Evolutionary conservation across 2,113 vertebrate species (phyloP).

Genomic region (Sinocyclocheilus anshuiensis): DNA sequence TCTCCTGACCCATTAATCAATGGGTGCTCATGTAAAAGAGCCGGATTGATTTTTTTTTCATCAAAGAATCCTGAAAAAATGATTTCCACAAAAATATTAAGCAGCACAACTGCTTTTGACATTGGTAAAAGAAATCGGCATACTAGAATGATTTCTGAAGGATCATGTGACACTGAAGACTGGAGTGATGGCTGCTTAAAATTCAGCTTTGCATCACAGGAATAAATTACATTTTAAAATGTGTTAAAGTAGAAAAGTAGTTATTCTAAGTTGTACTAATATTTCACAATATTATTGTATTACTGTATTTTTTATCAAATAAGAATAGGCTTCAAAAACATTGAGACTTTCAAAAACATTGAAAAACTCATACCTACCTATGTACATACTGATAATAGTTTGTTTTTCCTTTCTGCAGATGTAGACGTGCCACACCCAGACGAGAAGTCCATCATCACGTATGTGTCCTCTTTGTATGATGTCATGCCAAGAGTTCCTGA

Average conservation of each 20-base stretch:
- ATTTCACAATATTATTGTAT: background rate
- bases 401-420: constrained; percentile 62
- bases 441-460: constrained; percentile 81
- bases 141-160: no score
- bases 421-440: constrained; percentile 79
- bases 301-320: background rate
- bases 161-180: background rate
- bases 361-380: no score
- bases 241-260: background rate
- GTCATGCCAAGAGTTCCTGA: constrained; percentile 91
- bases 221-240: background rate
- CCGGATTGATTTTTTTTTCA: no score
- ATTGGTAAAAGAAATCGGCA: no score
- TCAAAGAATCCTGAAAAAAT: no score
- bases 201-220: background rate
- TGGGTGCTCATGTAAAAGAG: background rate
- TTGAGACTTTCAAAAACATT: no score
- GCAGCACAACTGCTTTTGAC: no score
- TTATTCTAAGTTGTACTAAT: background rate
- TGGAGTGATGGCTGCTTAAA: background rate
- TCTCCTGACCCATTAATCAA: background rate
- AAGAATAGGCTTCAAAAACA: no score
- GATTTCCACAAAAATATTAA: no score
- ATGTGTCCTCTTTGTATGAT: constrained; percentile 86
- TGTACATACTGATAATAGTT: background rate